phyloP scores from a whole-genome alignment of 53 echinoderm and acorn worm species.

The Paracentrotus lividus region DNA sequence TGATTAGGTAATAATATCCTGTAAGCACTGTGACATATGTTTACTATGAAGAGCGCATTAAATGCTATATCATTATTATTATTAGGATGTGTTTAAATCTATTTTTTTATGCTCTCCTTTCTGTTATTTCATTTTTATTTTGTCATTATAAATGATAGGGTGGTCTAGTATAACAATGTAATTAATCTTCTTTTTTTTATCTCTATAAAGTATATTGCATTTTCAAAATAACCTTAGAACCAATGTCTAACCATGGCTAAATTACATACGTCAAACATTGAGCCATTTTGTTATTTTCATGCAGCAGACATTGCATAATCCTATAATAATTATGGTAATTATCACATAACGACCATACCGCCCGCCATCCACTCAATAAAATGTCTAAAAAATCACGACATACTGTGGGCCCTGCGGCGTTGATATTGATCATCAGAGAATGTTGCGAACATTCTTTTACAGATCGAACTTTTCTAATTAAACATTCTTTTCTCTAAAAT shows the following conservation, averaged over 20 bases:
- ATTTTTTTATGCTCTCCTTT: no score
- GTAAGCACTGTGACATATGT: no score
- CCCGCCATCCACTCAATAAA: neutral
- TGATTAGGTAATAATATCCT: no score
- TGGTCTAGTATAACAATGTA: no score
- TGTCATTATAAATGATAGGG: neutral
- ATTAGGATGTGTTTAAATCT: no score
- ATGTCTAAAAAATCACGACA: neutral
- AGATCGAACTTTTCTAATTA: slow-evolving; percentile 59
- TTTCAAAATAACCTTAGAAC: no score
- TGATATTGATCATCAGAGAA: slow-evolving; percentile 14
- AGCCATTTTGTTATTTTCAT: neutral
- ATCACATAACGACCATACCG: neutral
- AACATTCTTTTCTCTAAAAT: slow-evolving; percentile 53
- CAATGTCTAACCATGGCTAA: neutral
- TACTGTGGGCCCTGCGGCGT: neutral
- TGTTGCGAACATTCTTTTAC: slow-evolving; percentile 23
- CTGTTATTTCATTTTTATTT: neutral
- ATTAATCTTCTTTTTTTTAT: no score
- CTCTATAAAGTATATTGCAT: no score
- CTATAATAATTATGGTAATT: neutral
- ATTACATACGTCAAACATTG: neutral
- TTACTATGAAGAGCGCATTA: neutral
- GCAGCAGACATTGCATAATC: neutral
- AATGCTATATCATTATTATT: neutral